Percentiles rank a stretch among this genome's conserved stretches.
Conservation (phyloP, 2,113 vertebrate species). For the Gobio gobio region DNA sequence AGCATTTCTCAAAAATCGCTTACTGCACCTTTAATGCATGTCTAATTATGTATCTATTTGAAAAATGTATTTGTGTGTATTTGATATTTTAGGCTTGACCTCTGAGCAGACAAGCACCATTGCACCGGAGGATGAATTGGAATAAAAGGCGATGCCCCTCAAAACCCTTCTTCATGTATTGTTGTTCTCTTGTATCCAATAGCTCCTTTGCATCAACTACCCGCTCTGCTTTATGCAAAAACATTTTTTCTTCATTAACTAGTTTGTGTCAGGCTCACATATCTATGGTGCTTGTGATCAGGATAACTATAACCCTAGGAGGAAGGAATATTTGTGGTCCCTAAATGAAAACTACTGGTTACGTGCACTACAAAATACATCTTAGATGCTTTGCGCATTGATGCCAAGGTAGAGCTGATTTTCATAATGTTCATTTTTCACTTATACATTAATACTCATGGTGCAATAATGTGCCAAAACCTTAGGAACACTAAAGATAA, state of each 20-base stretch:
- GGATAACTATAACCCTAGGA: constrained; percentile 36
- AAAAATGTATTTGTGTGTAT: not conserved
- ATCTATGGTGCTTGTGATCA: constrained; percentile 57
- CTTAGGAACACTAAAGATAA: not conserved
- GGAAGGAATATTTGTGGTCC: constrained; percentile 29
- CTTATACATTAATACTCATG: not conserved
- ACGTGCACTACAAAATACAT: constrained; percentile 45
- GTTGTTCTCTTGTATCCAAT: constrained; percentile 53
- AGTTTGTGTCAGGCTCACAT: constrained; percentile 55
- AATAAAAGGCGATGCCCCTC: constrained; percentile 56
- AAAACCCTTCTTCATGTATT: constrained; percentile 7
- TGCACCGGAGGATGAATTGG: constrained; percentile 71
- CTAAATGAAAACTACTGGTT: not conserved
- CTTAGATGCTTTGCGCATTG: constrained; percentile 37
- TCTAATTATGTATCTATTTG: not conserved
- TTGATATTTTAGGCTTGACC: constrained; percentile 68
- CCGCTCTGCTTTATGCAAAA: constrained; percentile 72
- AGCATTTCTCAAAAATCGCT: too few species aligned
- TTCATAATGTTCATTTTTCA: not conserved
- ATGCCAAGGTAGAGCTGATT: constrained; percentile 11
- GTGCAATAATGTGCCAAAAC: constrained; percentile 5
- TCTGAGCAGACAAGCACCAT: constrained; percentile 77
- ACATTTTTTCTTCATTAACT: constrained; percentile 56
- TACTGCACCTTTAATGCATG: not conserved
- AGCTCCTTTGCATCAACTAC: constrained; percentile 67